Evolutionary conservation across 2,888 invertebrate species (phyloP).

Genomic region (Oligia strigilis): DNA sequence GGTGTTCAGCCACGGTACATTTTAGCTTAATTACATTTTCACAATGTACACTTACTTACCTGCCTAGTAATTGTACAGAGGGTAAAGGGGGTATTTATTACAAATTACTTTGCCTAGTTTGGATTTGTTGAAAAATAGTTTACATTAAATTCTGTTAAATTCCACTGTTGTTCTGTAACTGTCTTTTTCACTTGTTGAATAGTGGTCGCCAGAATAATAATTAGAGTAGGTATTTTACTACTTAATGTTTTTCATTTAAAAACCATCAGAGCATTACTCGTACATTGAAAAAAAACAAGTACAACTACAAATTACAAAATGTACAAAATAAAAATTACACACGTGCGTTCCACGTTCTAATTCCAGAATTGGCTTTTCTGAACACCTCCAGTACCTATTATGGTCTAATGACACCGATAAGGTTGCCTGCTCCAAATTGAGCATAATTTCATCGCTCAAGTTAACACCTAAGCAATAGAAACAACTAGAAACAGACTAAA

Average conservation of each 20-base stretch:
- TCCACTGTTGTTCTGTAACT: neutral
- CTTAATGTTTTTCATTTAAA: no score
- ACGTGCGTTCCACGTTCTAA: neutral
- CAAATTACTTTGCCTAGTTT: slow-evolving; percentile 49
- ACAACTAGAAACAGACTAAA: slow-evolving; percentile 17
- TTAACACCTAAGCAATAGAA: slow-evolving; percentile 2
- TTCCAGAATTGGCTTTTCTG: neutral
- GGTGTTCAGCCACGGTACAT: slow-evolving; percentile 74
- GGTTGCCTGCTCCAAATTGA: neutral
- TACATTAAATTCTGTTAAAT: neutral
- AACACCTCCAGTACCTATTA: neutral
- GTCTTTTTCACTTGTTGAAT: neutral
- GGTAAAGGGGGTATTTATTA: slow-evolving; percentile 55
- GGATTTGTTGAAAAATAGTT: slow-evolving; percentile 18
- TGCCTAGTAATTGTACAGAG: slow-evolving; percentile 52
- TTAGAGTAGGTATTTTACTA: neutral
- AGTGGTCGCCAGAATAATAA: neutral
- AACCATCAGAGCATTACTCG: neutral
- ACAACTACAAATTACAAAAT: neutral
- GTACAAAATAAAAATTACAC: neutral
- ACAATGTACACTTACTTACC: slow-evolving; percentile 64
- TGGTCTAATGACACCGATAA: neutral
- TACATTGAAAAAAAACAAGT: neutral
- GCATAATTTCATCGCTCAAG: slow-evolving; percentile 29
- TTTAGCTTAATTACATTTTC: slow-evolving; percentile 81